Evolutionary conservation across 2,888 invertebrate genomes (phyloP), one percentile per base, ranked within the genome.

Genomic region (Plebejus melissa): DNA sequence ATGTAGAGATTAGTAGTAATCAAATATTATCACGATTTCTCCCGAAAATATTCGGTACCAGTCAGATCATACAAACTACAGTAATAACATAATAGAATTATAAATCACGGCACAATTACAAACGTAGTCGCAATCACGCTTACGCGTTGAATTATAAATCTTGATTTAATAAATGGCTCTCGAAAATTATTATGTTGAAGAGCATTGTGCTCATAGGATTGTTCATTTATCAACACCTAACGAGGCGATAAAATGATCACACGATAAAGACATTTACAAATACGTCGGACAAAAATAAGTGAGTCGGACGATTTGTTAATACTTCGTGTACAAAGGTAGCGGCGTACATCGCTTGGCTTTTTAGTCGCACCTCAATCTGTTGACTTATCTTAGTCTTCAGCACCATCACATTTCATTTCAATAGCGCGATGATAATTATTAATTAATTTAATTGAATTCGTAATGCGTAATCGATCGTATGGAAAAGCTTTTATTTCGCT

Each of bases 211-310:
- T 89, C 90, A 87, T 83, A 84, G 83, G 87, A 89, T 89, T 86
- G 84, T 82, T 80, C 86, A 91, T 92, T 89, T 88, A 89, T 91
- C 86, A 88, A 84, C 79, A 81, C 81, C 86, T 91, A 91, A 92
- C 88, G 88, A 91, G 87, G 86, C 86, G 87, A 91, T 90, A 88
- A 92, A 90, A 89, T 88, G 89, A 89, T 89, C 16, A 85, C 85
- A 84, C 85, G 89, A 90, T 90, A 88, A 87, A 85, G 82, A 85
- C 84, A 86, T 88, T 88, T 86, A 89, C 87, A 87, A 72, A 72
- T 70, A 71, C 69, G 70, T 38, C 22, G 28, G 46, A 70, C 69
- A 71, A 38, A 76, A 57, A 76, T 76, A 74, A 76, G n/a, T 54
- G 41, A 74, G 32, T 50, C 69, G 58, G 32, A n/a, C 69, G 65